These are phyloP conservation scores for Sinosuthora webbiana DNA, from an alignment of 2,113 vertebrate species.

Conservation along the genomic window DNA sequence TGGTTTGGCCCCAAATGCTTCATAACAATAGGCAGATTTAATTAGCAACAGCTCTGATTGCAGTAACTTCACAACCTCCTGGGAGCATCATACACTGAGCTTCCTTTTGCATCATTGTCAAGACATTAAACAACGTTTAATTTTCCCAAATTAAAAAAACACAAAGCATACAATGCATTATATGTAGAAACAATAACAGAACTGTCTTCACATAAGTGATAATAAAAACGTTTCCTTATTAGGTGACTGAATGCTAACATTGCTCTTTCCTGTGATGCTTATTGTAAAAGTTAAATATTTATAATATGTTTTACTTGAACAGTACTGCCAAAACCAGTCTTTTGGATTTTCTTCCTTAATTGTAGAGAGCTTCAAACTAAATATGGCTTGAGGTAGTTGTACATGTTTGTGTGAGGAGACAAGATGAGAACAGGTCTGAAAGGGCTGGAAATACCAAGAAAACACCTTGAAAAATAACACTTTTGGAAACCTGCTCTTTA, in stretches of 20 bases:
- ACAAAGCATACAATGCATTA: neutral
- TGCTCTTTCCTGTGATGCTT: constrained; percentile 3
- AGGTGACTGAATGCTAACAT: constrained; percentile 17
- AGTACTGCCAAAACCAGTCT: neutral
- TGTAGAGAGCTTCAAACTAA: neutral
- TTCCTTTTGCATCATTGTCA: neutral
- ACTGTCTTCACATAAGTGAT: neutral
- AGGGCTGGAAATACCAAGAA: neutral
- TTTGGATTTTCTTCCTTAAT: neutral
- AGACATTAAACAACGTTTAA: neutral
- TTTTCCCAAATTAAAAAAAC: neutral
- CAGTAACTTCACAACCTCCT: neutral
- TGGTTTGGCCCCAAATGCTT: neutral
- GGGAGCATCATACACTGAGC: neutral
- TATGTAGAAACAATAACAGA: constrained; percentile 52
- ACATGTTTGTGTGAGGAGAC: neutral
- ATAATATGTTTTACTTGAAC: constrained; percentile 46
- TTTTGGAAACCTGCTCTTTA: neutral
- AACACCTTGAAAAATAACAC: neutral
- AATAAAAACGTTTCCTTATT: constrained; percentile 60
- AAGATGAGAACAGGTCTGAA: neutral
- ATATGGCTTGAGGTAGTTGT: neutral
- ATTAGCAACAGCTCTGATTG: constrained; percentile 5
- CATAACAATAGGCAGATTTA: constrained; percentile 7
- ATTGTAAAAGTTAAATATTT: constrained; percentile 63